Evolutionary conservation across 2,888 invertebrate genomes (phyloP).

Genomic region (Ptychoptera contaminata): DNA sequence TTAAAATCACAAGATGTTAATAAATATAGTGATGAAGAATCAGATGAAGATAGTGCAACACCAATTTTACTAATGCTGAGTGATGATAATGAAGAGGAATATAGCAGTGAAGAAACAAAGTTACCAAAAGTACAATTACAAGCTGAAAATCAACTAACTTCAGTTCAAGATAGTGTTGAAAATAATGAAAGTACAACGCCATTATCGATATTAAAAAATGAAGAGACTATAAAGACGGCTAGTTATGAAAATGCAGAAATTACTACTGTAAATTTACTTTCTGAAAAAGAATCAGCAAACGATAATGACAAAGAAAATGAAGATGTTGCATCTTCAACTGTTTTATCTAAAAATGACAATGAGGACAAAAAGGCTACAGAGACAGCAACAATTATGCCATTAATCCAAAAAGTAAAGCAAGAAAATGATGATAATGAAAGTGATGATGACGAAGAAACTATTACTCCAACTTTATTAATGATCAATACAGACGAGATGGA

Average conservation of each 20-base stretch:
- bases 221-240: background rate
- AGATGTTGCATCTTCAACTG: background rate
- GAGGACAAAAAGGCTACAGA: no score
- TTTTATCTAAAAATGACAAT: background rate
- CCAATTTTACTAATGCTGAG: background rate
- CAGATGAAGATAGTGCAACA: background rate
- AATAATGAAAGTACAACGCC: conserved; percentile 7
- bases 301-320: background rate
- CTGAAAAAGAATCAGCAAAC: background rate
- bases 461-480: no score
- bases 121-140: no score
- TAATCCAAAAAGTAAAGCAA: no score
- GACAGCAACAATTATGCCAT: no score
- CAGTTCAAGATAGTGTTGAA: background rate
- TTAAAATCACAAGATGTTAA: conserved; percentile 1
- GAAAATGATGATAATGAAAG: no score
- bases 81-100: no score
- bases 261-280: background rate
- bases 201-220: conserved; percentile 4
- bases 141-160: no score
- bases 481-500: no score
- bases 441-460: no score
- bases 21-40: background rate
- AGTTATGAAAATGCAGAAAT: background rate
- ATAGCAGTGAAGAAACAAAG: no score